Conservation (phyloP, 2,888 invertebrate genomes). For the Entomobrya multifasciata region DNA sequence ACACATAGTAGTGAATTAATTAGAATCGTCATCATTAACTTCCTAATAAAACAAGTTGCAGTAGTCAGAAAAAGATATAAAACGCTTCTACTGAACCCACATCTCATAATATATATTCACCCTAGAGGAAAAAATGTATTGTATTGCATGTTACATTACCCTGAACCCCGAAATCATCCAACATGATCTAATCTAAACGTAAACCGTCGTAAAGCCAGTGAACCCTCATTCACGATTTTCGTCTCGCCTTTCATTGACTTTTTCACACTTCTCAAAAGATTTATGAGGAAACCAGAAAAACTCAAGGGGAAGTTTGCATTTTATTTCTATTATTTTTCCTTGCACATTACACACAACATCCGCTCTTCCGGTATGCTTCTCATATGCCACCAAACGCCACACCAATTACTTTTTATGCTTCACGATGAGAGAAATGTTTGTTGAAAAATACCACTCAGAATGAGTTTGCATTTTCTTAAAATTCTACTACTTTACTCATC, state of each 20-base stretch:
- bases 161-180: not conserved
- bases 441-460: not conserved
- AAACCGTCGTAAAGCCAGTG: not conserved
- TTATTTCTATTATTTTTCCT: conserved; percentile 29
- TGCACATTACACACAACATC: conserved; percentile 1
- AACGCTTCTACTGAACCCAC: not conserved
- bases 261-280: conserved; percentile 48
- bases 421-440: not conserved
- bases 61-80: not conserved
- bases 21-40: conserved; percentile 16
- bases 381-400: conserved; percentile 34
- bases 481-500: conserved; percentile 2
- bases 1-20: conserved; percentile 17
- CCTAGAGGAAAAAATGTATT: too few species aligned
- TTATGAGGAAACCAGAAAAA: conserved; percentile 51
- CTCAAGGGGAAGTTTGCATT: conserved; percentile 55
- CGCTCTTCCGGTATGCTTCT: conserved; percentile 39
- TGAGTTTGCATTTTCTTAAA: conserved; percentile 50
- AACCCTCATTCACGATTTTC: not conserved
- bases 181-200: not conserved
- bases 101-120: not conserved
- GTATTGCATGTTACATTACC: not conserved
- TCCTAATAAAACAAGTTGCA: conserved; percentile 15
- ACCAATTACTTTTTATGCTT: conserved; percentile 6
- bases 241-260: conserved; percentile 52